Conservation (phyloP, 1,140 invertebrate genomes). For the Nixonia krombeini region DNA sequence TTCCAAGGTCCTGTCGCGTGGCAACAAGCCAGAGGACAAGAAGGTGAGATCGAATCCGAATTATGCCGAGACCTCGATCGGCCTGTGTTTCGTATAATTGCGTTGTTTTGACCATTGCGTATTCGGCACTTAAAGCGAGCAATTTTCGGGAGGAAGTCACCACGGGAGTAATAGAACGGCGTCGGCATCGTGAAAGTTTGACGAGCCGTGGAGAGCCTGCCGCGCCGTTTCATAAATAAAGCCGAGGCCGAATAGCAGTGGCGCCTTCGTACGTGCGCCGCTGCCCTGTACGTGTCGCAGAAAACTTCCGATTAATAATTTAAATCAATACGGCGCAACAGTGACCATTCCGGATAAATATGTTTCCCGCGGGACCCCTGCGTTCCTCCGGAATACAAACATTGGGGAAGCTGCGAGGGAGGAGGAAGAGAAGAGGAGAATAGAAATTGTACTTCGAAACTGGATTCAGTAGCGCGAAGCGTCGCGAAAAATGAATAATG, state of each 20-base stretch:
- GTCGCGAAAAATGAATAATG: no score
- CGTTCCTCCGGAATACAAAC: conserved; percentile 45
- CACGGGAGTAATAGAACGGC: conserved; percentile 33
- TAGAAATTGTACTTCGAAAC: no score
- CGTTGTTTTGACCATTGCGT: no score
- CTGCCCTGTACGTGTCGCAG: conserved; percentile 23
- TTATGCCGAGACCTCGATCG: no score
- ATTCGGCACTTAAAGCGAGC: no score
- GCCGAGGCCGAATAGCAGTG: conserved; percentile 12
- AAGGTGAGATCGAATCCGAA: conserved; percentile 57
- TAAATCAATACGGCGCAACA: conserved; percentile 66
- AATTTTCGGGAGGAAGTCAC: no score
- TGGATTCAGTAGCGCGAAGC: no score
- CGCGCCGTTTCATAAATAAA: conserved; percentile 11
- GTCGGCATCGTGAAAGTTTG: conserved; percentile 33
- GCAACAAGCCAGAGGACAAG: conserved; percentile 68
- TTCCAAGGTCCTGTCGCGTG: conserved; percentile 65
- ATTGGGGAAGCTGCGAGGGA: conserved; percentile 21
- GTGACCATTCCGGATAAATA: conserved; percentile 59
- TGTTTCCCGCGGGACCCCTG: conserved; percentile 59
- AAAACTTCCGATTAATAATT: conserved; percentile 68
- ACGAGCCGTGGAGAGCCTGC: no score
- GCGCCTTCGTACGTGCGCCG: conserved; percentile 4
- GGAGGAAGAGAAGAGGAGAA: conserved; percentile 27
- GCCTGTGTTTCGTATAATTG: no score